Percentiles rank a stretch among this genome's conserved stretches.
Conservation (phyloP, 2,113 vertebrate genomes). For the Aepyceros melampus region DNA sequence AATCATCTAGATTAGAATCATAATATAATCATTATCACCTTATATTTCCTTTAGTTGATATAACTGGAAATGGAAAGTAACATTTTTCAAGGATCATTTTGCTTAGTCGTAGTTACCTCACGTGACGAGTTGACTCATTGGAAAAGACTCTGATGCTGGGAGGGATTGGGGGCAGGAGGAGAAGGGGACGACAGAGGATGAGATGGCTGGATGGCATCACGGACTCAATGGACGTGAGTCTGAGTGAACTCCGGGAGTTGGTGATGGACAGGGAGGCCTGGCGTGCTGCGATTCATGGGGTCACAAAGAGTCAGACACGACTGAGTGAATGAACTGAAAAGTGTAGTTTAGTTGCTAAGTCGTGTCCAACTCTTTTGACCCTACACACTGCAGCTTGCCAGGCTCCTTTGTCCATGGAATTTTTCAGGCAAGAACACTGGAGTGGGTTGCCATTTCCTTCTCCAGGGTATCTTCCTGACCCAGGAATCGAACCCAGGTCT, state of each 20-base stretch:
- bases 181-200: no score
- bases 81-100: not conserved
- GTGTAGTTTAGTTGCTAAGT: not conserved
- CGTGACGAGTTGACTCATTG: no score
- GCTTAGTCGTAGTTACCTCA: not conserved
- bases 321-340: no score
- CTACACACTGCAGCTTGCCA: not conserved
- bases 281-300: no score
- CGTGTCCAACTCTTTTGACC: not conserved
- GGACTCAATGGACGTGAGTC: no score
- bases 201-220: no score
- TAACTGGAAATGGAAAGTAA: not conserved
- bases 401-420: not conserved
- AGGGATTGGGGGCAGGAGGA: no score
- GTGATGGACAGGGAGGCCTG: no score
- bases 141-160: no score
- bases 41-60: not conserved
- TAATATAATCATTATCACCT: no score
- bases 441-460: not conserved
- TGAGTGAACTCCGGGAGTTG: no score
- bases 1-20: not conserved
- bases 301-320: rapidly evolving
- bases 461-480: not conserved
- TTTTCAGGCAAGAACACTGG: not conserved
- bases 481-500: not conserved